Conservation (phyloP, 2,113 vertebrate species). For the Salminus brasiliensis region DNA sequence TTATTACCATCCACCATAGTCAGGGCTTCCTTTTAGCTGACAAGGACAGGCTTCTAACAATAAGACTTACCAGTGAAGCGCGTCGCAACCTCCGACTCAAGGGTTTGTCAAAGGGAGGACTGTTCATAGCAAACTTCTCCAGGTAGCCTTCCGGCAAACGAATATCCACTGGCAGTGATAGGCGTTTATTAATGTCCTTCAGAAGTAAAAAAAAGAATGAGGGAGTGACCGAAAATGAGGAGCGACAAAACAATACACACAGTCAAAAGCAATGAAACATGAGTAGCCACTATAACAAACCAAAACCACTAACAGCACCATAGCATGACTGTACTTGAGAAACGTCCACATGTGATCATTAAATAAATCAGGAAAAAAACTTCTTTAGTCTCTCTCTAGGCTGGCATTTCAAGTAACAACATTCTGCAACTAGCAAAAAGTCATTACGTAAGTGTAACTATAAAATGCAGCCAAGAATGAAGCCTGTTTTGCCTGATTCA, state of each 20-base stretch:
- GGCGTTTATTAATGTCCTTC: slow-evolving; percentile 83
- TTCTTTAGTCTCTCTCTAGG: too few relatives aligned
- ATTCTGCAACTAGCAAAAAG: too few relatives aligned
- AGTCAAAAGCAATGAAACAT: background rate
- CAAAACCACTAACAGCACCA: background rate
- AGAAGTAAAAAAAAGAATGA: slow-evolving; percentile 21
- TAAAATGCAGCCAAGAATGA: too few relatives aligned
- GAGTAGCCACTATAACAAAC: background rate
- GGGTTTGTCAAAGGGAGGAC: slow-evolving; percentile 82
- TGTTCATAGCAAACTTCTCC: slow-evolving; percentile 83
- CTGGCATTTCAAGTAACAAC: too few relatives aligned
- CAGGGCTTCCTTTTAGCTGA: too few relatives aligned
- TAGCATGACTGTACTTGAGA: background rate
- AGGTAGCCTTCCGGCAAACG: slow-evolving; percentile 82
- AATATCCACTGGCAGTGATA: slow-evolving; percentile 82
- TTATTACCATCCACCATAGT: too few relatives aligned
- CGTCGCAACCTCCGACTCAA: slow-evolving; percentile 80
- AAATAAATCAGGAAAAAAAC: background rate
- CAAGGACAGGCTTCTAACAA: too few relatives aligned
- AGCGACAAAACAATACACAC: background rate
- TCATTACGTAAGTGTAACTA: too few relatives aligned
- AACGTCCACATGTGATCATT: background rate
- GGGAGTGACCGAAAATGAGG: too few relatives aligned
- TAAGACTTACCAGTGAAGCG: slow-evolving; percentile 79
- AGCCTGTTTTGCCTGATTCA: too few relatives aligned